Base-by-base conservation (phyloP, 2,113 vertebrate genomes). In the Petrocephalus microphthalmus region DNA sequence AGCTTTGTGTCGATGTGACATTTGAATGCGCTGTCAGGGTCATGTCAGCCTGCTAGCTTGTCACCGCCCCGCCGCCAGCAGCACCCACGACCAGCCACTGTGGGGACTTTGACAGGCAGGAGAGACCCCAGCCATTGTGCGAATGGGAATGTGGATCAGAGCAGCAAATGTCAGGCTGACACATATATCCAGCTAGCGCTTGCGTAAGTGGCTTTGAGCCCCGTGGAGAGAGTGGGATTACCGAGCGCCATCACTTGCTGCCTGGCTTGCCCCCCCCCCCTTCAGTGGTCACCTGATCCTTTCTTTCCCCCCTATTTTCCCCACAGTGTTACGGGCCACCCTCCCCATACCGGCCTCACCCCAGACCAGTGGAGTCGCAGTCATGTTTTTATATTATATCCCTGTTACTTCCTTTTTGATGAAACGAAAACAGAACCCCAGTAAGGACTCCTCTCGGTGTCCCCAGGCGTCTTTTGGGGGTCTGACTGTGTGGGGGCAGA, bases 61-160 rank as follows among this genome's bases (percentile, higher is more conserved):
- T 6, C 54, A 5, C 52, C 19, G 1, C 52, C n/a, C 17, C 84
- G 19, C 45, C 37, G 5, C 45, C 82, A 8, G 4, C 20, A 0
- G 19, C 17, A 13, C 20, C 84, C 29, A 19, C 49, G 52, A 54
- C n/a, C 51, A 29, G 13, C 51, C 84, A 85, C 29, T 60, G 42
- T 60, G 56, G 54, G 85, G 54, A 78, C 54, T 29, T 60, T 86
- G 54, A 86, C 56, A 86, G 60, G 56, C 85, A 60, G 54, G 17
- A 54, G 19, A 57, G 20, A 51, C 84, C 49, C 51, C 51, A 60
- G 85, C 54, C 33, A 64, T 60, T 37, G 54, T 22, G 20, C 19
- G 10, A 60, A 13, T 33, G 57, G 71, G 54, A 45, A 6, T 86
- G 33, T 47, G 54, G 37, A 60, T 45, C 20, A 15, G 33, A n/a